Evolutionary conservation across 2,797 vertebrate genomes (phyloP), one percentile per base, ranked within the genome.

Genomic region (Heliangelus exortis): DNA sequence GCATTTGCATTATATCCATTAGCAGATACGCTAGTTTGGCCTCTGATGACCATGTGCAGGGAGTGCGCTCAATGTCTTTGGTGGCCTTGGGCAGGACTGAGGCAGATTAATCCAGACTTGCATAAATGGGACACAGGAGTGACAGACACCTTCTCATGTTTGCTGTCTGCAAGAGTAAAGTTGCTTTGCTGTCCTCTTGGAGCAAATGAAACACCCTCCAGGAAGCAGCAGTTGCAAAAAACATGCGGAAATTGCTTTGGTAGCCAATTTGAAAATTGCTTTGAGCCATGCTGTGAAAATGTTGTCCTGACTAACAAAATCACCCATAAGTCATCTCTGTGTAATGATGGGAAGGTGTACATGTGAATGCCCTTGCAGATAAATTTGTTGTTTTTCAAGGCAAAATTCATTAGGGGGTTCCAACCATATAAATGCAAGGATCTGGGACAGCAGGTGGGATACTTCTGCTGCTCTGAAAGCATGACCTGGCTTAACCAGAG

Each of bases 61-160:
- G 22, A 71, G 21, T 17, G 26, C 4, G 7, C 18, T 41, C 45
- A 16, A 17, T 0, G 0, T 58, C 12, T 66, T 65, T 62, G 25
- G 9, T 34, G 57, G 34, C n/a, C 29, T 74, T 4, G 0, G 55
- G 23, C 14, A 57, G 66, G 15, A 45, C 20, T 15, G 59, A 87
- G 71, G 47, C 36, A 53, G 31, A 65, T 17, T 34, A 41, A 47
- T 31, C 21, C 67, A 36, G 36, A 22, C 29, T 33, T 11, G 0
- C n/a, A 19, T 18, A 62, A 41, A 16, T 9, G 0, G 4, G 5
- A 6, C 15, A 34, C 61, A 31, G 39, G 31, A 43, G 57, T 67
- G 26, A 47, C 10, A 51, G 18, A 48, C 1, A 2, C 25, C 19
- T n/a, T 39, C 47, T 63, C 31, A 5, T 22, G 8, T 72, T 75